These are phyloP conservation scores for Falcunculus frontatus DNA, from an alignment of 2,113 vertebrate species.

Conservation along the genomic window DNA sequence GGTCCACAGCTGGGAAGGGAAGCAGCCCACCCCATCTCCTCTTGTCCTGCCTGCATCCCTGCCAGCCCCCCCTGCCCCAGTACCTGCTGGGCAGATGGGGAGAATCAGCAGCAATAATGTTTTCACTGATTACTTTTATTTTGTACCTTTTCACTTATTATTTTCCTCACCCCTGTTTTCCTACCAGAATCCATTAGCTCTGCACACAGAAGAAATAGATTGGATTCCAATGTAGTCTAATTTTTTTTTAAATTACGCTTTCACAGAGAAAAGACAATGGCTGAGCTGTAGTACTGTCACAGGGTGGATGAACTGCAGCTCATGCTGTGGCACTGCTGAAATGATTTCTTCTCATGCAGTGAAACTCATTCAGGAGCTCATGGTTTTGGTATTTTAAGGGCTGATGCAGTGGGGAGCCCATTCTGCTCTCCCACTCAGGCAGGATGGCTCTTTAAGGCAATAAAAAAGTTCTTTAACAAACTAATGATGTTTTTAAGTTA, in stretches of 20 bases:
- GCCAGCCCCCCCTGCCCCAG: not conserved
- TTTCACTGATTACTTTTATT: not conserved
- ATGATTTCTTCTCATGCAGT: not conserved
- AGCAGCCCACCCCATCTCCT: not conserved
- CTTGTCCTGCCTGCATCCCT: not conserved
- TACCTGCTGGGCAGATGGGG: not conserved
- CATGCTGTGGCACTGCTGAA: not conserved
- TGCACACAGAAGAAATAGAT: not conserved
- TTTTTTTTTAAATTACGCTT: not conserved
- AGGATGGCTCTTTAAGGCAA: not conserved
- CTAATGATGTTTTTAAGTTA: not conserved
- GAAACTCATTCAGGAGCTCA: not conserved
- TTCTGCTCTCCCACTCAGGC: not conserved
- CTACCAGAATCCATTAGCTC: not conserved
- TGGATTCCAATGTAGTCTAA: not conserved
- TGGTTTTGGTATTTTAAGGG: not conserved
- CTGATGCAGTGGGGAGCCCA: not conserved
- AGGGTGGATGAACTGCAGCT: not conserved
- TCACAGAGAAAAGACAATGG: not conserved
- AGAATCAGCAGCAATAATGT: not conserved
- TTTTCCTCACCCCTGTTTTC: not conserved
- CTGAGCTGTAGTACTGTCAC: not conserved
- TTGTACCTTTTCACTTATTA: not conserved
- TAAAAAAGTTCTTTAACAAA: not conserved
- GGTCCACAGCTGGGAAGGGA: fast-evolving